phyloP scores from a whole-genome alignment of 2,888 invertebrate species.

The Lathronympha strigana region DNA sequence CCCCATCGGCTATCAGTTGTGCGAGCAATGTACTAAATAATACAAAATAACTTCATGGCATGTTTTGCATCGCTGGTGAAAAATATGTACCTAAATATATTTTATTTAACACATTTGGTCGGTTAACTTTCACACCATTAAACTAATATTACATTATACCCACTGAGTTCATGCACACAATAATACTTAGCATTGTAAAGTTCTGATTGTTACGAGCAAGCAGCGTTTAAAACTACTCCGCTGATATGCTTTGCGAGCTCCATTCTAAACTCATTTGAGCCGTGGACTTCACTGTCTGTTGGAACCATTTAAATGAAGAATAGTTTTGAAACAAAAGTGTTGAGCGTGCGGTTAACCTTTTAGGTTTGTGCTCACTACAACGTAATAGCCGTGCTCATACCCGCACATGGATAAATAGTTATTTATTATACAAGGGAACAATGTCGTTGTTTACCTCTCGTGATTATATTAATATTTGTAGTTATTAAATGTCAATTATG shows the following conservation, averaged over 20 bases:
- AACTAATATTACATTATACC: neutral
- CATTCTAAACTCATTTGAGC: conserved; percentile 36
- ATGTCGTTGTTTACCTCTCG: no score
- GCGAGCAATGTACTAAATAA: no score
- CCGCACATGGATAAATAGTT: no score
- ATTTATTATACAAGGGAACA: no score
- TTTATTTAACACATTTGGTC: neutral
- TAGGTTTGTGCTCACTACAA: no score
- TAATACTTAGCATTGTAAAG: conserved; percentile 1
- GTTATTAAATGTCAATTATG: no score
- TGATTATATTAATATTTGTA: no score
- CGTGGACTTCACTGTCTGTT: conserved; percentile 9
- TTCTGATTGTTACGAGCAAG: conserved; percentile 11
- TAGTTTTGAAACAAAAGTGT: conserved; percentile 32
- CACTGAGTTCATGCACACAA: neutral
- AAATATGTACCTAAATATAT: no score
- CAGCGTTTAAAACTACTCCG: conserved; percentile 24
- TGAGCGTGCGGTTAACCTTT: neutral
- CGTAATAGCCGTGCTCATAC: no score
- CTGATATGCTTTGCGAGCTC: conserved; percentile 23
- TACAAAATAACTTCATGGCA: no score
- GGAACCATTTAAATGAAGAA: conserved; percentile 25
- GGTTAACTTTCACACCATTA: neutral
- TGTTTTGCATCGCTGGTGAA: no score
- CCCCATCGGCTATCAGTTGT: no score